Percentiles rank a stretch among this genome's conserved stretches.
These are phyloP conservation scores for Harpalus rufipes DNA, from an alignment of 2,888 invertebrate genomes.

Conservation along the genomic window DNA sequence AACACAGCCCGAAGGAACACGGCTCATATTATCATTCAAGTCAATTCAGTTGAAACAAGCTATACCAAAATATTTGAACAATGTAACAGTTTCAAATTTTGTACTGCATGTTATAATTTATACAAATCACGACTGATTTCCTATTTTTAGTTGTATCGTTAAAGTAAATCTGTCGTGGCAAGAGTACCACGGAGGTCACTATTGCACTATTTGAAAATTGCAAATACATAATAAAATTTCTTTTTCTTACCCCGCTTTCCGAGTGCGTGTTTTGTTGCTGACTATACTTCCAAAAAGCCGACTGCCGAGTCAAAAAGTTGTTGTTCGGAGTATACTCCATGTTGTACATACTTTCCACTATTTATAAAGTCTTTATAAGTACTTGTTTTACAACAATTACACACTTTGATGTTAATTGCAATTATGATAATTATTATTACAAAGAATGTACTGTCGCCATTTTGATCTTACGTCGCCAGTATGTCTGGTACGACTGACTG, in stretches of 20 bases:
- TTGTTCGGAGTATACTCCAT: slow-evolving; percentile 71
- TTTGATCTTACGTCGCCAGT: slow-evolving; percentile 31
- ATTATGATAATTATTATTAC: background rate
- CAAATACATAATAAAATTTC: background rate
- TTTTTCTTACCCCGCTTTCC: slow-evolving; percentile 71
- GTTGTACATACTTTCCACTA: slow-evolving; percentile 8
- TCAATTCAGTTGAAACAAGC: too few species aligned
- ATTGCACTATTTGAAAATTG: background rate
- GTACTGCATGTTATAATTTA: too few species aligned
- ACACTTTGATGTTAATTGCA: background rate
- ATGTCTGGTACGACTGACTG: slow-evolving; percentile 11
- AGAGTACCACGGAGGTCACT: too few species aligned
- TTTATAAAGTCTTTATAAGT: slow-evolving; percentile 5
- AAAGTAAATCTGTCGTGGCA: too few species aligned
- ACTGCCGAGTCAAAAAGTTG: slow-evolving; percentile 70
- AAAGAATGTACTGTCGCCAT: background rate
- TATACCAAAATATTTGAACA: too few species aligned
- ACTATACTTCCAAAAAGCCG: slow-evolving; percentile 72
- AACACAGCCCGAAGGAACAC: too few species aligned
- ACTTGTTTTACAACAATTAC: background rate
- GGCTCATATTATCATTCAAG: too few species aligned
- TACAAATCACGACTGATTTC: too few species aligned
- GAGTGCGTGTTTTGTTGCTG: slow-evolving; percentile 69
- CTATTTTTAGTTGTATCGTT: too few species aligned
- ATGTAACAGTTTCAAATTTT: too few species aligned